phyloP scores from a whole-genome alignment of 2,113 vertebrate species.

The Mormyrus iriodes region DNA sequence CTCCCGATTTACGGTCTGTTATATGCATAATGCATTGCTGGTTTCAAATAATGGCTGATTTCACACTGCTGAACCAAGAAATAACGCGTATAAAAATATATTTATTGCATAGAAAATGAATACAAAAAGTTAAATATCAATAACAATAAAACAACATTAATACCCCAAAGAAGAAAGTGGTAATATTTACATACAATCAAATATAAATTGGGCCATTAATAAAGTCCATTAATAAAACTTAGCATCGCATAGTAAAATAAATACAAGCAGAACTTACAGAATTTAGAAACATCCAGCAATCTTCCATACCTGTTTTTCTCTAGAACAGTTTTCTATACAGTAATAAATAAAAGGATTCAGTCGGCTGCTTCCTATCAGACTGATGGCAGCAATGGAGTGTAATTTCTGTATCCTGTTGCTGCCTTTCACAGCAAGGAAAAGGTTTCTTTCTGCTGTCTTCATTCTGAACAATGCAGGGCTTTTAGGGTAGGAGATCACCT shows the following conservation, averaged over 20 bases:
- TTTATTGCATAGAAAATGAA: slow-evolving; percentile 55
- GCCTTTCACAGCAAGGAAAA: neutral
- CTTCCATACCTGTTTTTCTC: neutral
- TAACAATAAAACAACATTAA: slow-evolving; percentile 16
- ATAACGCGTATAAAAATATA: slow-evolving; percentile 53
- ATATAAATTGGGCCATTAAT: neutral
- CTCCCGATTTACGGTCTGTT: neutral
- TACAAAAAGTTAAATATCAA: slow-evolving; percentile 44
- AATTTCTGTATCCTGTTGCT: neutral
- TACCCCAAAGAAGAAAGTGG: neutral
- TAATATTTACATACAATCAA: slow-evolving; percentile 16
- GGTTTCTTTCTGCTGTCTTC: neutral
- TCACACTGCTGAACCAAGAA: neutral
- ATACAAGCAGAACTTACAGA: neutral
- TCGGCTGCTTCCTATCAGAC: neutral
- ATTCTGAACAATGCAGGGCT: neutral
- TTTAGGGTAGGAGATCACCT: neutral
- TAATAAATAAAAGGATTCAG: neutral
- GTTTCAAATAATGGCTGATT: neutral
- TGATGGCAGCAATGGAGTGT: neutral
- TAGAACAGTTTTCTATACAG: neutral
- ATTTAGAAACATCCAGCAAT: neutral
- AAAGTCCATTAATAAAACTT: slow-evolving; percentile 4
- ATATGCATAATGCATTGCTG: neutral
- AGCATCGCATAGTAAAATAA: neutral